A percentile compares a stretch with the other conserved stretches of the same genome.
Evolutionary conservation across 2,113 vertebrate species (phyloP).

Genomic region (Ictalurus furcatus): DNA sequence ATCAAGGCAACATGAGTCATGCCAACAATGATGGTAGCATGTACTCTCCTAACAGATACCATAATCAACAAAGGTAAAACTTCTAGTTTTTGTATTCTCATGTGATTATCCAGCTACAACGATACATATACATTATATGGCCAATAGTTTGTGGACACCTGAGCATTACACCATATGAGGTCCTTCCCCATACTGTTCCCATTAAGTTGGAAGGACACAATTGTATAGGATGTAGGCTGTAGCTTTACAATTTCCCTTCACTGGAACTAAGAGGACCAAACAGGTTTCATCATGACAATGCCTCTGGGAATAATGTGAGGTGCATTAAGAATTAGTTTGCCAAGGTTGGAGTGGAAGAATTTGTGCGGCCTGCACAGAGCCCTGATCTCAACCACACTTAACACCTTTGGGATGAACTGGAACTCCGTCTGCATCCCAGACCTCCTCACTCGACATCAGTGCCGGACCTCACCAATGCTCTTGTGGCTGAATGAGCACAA

Average conservation of each 20-base stretch:
- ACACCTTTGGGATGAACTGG: not conserved
- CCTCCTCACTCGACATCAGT: not conserved
- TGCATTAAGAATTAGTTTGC: too few species aligned
- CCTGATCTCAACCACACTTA: not conserved
- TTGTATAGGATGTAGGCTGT: not conserved
- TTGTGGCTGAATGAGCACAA: not conserved
- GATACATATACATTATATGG: not conserved
- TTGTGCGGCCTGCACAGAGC: not conserved
- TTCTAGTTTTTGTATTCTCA: not conserved
- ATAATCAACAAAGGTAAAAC: constrained; percentile 75
- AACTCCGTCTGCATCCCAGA: not conserved
- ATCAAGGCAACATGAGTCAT: constrained; percentile 77
- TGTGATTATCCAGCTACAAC: not conserved
- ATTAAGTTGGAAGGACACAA: not conserved
- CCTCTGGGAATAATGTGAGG: not conserved
- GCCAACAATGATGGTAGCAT: constrained; percentile 78
- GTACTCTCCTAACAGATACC: constrained; percentile 74
- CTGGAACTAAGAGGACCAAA: not conserved
- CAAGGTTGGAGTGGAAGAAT: not conserved
- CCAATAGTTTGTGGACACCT: too few species aligned
- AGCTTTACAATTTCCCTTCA: not conserved
- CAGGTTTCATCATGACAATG: not conserved
- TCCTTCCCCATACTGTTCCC: not conserved
- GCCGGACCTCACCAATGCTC: not conserved
- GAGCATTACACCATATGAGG: not conserved